These are phyloP conservation scores for Diglossa cyanea DNA, from an alignment of 2,797 vertebrate genomes.

Conservation along the genomic window DNA sequence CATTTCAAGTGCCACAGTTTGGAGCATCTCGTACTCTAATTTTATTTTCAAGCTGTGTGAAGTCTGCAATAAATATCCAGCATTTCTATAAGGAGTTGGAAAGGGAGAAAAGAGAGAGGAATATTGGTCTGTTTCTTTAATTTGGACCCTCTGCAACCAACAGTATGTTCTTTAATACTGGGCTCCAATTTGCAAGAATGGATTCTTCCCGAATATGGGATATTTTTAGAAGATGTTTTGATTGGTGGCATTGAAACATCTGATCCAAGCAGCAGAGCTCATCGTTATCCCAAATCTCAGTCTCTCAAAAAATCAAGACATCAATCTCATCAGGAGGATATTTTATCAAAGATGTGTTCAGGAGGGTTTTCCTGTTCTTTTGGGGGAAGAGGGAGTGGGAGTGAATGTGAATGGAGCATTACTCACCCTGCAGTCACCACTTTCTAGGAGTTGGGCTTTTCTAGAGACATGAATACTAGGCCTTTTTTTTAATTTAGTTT, in stretches of 20 bases:
- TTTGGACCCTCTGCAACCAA: not conserved
- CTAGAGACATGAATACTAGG: not conserved
- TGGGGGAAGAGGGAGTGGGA: not conserved
- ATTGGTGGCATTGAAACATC: not conserved
- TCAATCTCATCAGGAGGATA: not conserved
- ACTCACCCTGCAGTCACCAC: not conserved
- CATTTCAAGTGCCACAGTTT: not conserved
- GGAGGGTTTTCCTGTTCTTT: not conserved
- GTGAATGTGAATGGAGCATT: not conserved
- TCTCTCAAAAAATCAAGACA: not conserved
- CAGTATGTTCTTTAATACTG: not conserved
- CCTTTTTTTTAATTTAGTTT: not conserved
- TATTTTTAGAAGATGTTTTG: conserved; percentile 28
- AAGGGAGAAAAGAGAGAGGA: not conserved
- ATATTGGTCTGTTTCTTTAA: not conserved
- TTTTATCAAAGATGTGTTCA: not conserved
- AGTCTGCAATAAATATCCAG: not conserved
- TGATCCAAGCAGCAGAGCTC: not conserved
- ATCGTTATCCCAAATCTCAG: not conserved
- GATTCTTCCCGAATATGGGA: not conserved
- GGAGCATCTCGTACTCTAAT: not conserved
- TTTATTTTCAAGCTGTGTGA: not conserved
- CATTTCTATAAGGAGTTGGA: not conserved
- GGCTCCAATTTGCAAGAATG: not conserved
- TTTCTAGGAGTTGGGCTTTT: not conserved